These are phyloP conservation scores for Acropternis orthonyx DNA, from an alignment of 2,797 vertebrate genomes.

Conservation along the genomic window DNA sequence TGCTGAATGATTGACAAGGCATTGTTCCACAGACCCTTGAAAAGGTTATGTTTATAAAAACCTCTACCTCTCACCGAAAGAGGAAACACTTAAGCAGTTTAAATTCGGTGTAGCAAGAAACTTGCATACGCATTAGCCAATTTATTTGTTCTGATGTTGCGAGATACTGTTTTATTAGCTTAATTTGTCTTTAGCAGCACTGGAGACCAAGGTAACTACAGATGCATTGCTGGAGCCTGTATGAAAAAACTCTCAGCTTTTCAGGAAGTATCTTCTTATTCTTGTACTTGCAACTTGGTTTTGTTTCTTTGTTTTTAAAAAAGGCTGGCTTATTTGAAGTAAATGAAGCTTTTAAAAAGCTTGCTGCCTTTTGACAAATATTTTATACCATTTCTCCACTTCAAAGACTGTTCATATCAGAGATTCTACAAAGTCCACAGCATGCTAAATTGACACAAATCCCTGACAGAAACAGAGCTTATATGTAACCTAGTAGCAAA, in stretches of 20 bases:
- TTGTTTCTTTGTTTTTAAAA: not conserved
- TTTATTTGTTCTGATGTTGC: constrained; percentile 43
- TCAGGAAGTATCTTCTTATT: not conserved
- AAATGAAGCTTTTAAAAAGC: constrained; percentile 25
- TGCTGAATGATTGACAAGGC: not conserved
- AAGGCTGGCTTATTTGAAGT: not conserved
- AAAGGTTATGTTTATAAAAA: not conserved
- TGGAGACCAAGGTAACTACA: constrained; percentile 64
- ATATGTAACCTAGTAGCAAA: constrained; percentile 12
- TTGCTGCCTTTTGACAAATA: constrained; percentile 18
- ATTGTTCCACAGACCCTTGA: not conserved
- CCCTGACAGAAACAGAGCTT: constrained; percentile 4
- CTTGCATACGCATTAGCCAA: constrained; percentile 37
- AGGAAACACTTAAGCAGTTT: not conserved
- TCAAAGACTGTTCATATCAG: constrained; percentile 11
- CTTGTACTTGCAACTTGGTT: not conserved
- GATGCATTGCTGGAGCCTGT: not conserved
- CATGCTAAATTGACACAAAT: not conserved
- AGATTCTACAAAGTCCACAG: constrained; percentile 25
- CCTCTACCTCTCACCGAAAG: not conserved
- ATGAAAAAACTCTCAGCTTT: not conserved
- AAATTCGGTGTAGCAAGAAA: constrained; percentile 6
- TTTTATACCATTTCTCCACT: constrained; percentile 26
- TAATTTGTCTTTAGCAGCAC: constrained; percentile 52
- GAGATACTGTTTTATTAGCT: constrained; percentile 59